These are phyloP conservation scores for Peucedramus taeniatus DNA, from an alignment of 2,113 vertebrate genomes.

Conservation along the genomic window DNA sequence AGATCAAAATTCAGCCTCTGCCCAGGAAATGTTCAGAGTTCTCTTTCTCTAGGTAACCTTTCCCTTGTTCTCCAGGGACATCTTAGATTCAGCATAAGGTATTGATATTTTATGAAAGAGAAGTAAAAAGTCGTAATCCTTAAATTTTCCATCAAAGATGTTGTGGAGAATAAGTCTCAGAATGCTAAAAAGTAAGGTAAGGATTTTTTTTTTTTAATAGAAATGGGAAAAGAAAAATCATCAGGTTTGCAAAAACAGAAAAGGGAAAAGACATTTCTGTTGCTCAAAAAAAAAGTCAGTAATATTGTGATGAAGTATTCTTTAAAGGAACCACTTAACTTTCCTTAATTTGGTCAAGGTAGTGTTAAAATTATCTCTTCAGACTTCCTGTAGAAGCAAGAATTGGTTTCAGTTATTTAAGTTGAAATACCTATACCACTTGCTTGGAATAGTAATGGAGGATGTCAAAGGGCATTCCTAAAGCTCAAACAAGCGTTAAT, in stretches of 20 bases:
- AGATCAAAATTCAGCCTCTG: slow-evolving; percentile 11
- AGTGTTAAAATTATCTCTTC: background rate
- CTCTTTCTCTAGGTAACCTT: background rate
- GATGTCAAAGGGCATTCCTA: slow-evolving; percentile 9
- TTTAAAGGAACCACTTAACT: background rate
- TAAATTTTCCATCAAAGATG: background rate
- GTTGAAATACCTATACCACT: background rate
- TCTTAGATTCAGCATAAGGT: slow-evolving; percentile 44
- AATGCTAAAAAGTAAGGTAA: background rate
- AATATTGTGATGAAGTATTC: background rate
- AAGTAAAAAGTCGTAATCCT: slow-evolving; percentile 14
- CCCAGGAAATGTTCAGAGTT: background rate
- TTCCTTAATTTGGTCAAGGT: background rate
- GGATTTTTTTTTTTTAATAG: background rate
- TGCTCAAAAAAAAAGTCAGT: background rate
- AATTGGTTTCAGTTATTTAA: background rate
- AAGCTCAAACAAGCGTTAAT: background rate
- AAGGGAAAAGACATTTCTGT: background rate
- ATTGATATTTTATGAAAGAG: slow-evolving; percentile 46
- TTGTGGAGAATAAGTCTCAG: background rate
- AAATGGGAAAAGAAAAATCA: background rate
- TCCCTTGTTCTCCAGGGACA: slow-evolving; percentile 2
- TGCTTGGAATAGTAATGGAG: background rate
- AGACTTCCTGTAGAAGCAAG: background rate
- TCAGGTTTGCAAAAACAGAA: slow-evolving; percentile 3